Percentiles rank a stretch among this genome's conserved stretches.
Conservation (phyloP, 2,797 vertebrate genomes). For the Alcedo quadribrachys region DNA sequence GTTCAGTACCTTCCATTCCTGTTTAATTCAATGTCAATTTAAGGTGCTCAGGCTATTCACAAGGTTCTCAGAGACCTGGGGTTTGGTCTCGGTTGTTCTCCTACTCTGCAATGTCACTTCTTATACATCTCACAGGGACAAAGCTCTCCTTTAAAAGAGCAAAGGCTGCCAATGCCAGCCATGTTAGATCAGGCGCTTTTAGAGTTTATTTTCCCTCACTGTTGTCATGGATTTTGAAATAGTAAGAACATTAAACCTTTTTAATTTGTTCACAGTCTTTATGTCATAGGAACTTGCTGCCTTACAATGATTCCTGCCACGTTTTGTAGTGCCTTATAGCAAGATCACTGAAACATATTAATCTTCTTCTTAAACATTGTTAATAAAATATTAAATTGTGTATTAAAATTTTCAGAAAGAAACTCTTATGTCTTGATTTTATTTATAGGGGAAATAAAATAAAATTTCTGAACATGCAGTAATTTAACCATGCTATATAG, state of each 20-base stretch:
- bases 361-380: constrained; percentile 63
- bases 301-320: constrained; percentile 34
- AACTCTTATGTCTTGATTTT: constrained; percentile 53
- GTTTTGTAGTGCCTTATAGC: constrained; percentile 34
- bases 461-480: constrained; percentile 59
- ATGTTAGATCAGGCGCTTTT: not conserved
- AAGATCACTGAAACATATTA: constrained; percentile 33
- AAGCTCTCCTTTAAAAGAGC: not conserved
- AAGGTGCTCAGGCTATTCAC: not conserved
- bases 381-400: constrained; percentile 79
- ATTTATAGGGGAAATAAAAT: constrained; percentile 75
- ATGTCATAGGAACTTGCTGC: not conserved
- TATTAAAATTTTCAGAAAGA: constrained; percentile 71
- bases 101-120: not conserved
- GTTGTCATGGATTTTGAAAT: not conserved
- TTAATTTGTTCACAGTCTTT: constrained; percentile 45
- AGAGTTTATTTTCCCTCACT: not conserved
- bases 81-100: not conserved
- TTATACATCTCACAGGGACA: not conserved
- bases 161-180: not conserved
- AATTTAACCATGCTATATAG: constrained; percentile 73
- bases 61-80: not conserved
- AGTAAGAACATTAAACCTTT: not conserved
- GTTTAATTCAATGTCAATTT: constrained; percentile 40
- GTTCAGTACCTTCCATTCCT: constrained; percentile 8